Conservation (phyloP, 2,888 invertebrate genomes). For the Zhuqinia jingwanae region DNA sequence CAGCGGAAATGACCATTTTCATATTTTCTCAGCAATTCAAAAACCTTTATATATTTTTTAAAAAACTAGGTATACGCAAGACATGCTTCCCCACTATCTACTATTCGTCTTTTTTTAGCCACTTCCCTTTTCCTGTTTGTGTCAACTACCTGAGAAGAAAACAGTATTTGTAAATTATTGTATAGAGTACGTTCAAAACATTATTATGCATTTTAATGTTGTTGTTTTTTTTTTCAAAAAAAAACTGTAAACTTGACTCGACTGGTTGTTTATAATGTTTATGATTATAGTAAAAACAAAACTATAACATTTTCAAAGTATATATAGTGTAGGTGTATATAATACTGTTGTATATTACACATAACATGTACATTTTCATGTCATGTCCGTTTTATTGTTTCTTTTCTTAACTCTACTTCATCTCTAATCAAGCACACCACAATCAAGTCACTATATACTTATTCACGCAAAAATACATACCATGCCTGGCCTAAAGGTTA, state of each 20-base stretch:
- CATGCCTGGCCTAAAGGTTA: too few relatives aligned
- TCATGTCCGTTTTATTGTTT: conserved; percentile 60
- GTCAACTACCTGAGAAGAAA: conserved; percentile 75
- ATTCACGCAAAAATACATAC: too few relatives aligned
- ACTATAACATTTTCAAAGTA: neutral
- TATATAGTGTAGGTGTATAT: neutral
- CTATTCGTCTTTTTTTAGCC: conserved; percentile 62
- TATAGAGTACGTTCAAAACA: conserved; percentile 28
- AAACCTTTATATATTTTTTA: conserved; percentile 25
- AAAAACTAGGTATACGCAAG: conserved; percentile 49
- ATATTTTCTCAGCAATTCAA: conserved; percentile 72
- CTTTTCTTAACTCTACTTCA: conserved; percentile 36
- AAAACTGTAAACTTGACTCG: conserved; percentile 62
- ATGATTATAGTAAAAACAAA: conserved; percentile 21
- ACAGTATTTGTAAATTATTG: conserved; percentile 47
- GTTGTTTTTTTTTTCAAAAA: conserved; percentile 2
- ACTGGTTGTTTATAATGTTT: neutral
- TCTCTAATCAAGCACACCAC: conserved; percentile 63
- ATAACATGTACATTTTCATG: conserved; percentile 40
- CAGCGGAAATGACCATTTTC: conserved; percentile 77
- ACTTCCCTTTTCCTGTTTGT: conserved; percentile 74
- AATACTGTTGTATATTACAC: too few relatives aligned
- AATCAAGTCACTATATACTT: too few relatives aligned
- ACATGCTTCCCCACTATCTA: conserved; percentile 31
- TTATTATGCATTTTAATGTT: conserved; percentile 43